phyloP scores from a whole-genome alignment of 2,797 vertebrate genomes.

The Chaetodon trifasciatus region DNA sequence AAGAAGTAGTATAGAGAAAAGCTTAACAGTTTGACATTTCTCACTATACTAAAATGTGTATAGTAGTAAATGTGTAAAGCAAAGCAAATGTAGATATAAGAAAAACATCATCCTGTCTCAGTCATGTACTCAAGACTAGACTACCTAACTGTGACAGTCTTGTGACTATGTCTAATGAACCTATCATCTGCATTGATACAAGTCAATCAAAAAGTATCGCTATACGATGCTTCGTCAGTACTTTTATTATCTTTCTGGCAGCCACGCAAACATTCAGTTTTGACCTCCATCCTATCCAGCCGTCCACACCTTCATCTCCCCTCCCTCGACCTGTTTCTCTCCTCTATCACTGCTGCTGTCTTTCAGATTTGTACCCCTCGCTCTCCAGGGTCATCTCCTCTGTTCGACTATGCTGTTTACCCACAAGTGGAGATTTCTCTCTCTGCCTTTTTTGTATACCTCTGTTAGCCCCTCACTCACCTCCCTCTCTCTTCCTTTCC shows the following conservation, averaged over 20 bases:
- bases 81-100: slow-evolving; percentile 4
- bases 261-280: neutral
- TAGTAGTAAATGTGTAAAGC: too few species aligned
- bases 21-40: neutral
- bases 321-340: neutral
- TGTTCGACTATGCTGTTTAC: slow-evolving; percentile 51
- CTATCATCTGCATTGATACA: neutral
- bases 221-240: neutral
- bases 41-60: neutral
- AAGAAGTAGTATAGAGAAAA: neutral
- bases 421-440: slow-evolving; percentile 57
- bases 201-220: slow-evolving; percentile 15
- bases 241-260: slow-evolving; percentile 21
- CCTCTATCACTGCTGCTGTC: slow-evolving; percentile 15
- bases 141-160: neutral
- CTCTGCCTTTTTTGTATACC: slow-evolving; percentile 30
- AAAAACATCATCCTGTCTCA: neutral
- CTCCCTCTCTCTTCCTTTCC: slow-evolving; percentile 6
- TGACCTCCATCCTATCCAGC: neutral
- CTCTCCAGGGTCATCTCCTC: slow-evolving; percentile 6
- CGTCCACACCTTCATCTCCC: neutral
- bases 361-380: slow-evolving; percentile 15
- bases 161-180: slow-evolving; percentile 14
- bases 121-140: neutral
- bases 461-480: slow-evolving; percentile 10